Evolutionary conservation across 2,113 vertebrate genomes (phyloP).

Genomic region (Cygnus buccinator): DNA sequence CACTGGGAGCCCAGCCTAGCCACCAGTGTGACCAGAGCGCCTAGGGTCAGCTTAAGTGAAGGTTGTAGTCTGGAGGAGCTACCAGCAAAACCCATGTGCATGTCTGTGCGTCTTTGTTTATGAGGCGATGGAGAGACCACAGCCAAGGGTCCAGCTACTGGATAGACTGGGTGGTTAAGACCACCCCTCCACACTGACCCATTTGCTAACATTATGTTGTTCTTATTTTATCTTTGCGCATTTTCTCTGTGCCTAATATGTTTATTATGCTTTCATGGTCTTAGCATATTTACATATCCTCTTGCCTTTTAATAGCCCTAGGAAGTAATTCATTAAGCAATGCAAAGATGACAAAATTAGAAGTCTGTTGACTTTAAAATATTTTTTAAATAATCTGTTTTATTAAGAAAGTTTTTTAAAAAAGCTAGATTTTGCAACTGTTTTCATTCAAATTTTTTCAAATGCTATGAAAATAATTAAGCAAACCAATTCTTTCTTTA

Average conservation of each 20-base stretch:
- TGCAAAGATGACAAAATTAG: not conserved
- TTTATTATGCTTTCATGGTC: not conserved
- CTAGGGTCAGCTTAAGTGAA: not conserved
- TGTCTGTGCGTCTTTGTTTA: not conserved
- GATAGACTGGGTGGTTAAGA: not conserved
- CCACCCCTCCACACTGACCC: rapidly evolving
- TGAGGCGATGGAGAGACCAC: not conserved
- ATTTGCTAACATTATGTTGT: not conserved
- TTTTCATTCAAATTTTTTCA: not conserved
- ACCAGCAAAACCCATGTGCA: not conserved
- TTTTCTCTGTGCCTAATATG: not conserved
- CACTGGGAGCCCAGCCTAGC: too few species aligned
- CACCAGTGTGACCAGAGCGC: not conserved
- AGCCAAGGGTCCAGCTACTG: not conserved
- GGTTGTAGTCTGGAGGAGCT: not conserved
- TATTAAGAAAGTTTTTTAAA: not conserved
- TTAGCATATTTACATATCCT: not conserved
- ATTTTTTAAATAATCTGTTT: not conserved
- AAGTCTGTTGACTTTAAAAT: not conserved
- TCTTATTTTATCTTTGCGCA: not conserved
- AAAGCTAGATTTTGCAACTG: not conserved
- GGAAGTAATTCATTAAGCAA: not conserved
- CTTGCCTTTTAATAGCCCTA: not conserved
- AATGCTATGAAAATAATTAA: not conserved
- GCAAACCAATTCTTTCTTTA: not conserved